Evolutionary conservation across 2,888 invertebrate species (phyloP), one percentile per base, ranked within the genome.

Genomic region (Drosophila ochracea): DNA sequence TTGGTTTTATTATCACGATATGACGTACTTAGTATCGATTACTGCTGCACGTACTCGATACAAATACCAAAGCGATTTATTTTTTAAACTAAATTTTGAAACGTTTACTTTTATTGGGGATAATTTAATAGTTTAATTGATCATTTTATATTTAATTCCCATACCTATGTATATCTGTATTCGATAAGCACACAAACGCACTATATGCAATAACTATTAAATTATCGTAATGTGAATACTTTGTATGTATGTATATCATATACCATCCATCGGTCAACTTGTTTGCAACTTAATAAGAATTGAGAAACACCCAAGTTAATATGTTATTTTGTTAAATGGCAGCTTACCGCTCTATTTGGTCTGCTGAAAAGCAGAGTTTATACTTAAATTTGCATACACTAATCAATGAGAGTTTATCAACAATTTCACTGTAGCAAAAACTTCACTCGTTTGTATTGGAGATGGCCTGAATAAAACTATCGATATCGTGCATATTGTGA

Each of bases 281-380:
- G 43, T 28, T 31, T 53, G 11, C 21, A 10, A 39, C 6, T n/a
- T 10, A 39, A 39, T 16, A 35, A 25, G 19, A 31, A 4, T 13
- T 19, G 28, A 16, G 10, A 2, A 31, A 41, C 21, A 30, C 4
- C 5, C 9, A n/a, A 31, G 0, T 10, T 3, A 47, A 49, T 64
- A 31, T 37, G 13, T 10, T 19, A 31, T 16, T 19, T 4, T 30
- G n/a, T 19, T 16, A 19, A n/a, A 28, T 9, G 5, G 3, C n/a
- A n/a, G 37, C 69, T 68, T 47, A 70, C 68, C 68, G 28, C 16
- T 54, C 0, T 30, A 47, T n/a, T 37, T 10, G 16, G 0, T 33
- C 68, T 68, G 61, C 70, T 61, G 1, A 30, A 25, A 55, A 55
- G 61, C 68, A 70, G 61, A 9, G 9, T 9, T 63, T 49, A 49